Conservation (phyloP, 2,888 invertebrate species). For the Hipparchia semele region DNA sequence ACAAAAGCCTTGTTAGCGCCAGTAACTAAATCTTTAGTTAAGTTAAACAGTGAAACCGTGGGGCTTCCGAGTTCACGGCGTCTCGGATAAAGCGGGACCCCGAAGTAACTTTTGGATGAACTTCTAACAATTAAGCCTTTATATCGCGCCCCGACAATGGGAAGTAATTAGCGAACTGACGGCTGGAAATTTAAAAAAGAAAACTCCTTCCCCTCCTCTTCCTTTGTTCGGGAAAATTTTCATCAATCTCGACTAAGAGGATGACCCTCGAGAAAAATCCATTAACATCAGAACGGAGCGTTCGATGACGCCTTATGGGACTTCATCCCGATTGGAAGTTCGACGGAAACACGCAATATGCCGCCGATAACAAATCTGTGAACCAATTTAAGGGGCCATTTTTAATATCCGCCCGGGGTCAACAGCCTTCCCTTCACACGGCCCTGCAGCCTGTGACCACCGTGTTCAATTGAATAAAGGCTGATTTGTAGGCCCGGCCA, state of each 20-base stretch:
- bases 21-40: constrained; percentile 36
- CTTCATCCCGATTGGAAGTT: constrained; percentile 46
- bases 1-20: constrained; percentile 31
- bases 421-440: constrained; percentile 70
- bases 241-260: constrained; percentile 53
- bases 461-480: constrained; percentile 70
- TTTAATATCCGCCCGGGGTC: constrained; percentile 77
- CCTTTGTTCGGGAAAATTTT: constrained; percentile 55
- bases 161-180: constrained; percentile 70
- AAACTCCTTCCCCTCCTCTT: constrained; percentile 55
- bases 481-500: constrained; percentile 64
- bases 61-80: constrained; percentile 48
- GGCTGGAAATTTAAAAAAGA: constrained; percentile 54
- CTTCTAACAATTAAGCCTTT: constrained; percentile 75
- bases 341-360: constrained; percentile 66
- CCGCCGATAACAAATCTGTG: constrained; percentile 66
- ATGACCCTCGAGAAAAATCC: constrained; percentile 56
- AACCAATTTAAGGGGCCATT: constrained; percentile 72
- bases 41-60: constrained; percentile 34
- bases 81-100: constrained; percentile 53
- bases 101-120: constrained; percentile 58
- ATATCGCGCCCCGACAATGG: constrained; percentile 67
- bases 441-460: constrained; percentile 52
- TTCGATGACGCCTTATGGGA: constrained; percentile 54
- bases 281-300: constrained; percentile 59